Conservation (phyloP, 2,888 invertebrate genomes). For the Noctua pronuba region DNA sequence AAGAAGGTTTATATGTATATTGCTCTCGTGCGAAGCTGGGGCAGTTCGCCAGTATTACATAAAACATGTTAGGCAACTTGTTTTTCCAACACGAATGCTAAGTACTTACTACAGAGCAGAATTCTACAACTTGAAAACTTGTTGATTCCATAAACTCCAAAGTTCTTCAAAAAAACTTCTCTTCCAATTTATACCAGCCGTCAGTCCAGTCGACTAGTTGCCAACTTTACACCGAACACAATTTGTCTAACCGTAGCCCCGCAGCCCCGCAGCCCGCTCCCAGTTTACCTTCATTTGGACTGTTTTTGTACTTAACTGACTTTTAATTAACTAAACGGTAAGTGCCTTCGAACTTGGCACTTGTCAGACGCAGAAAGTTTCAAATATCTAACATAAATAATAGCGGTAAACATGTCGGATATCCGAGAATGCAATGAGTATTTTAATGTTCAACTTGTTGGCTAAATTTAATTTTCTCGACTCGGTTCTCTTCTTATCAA, state of each 20-base stretch:
- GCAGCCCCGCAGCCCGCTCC: conserved; percentile 1
- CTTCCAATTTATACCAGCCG: conserved; percentile 33
- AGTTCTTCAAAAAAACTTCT: conserved; percentile 22
- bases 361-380: conserved; percentile 60
- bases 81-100: neutral
- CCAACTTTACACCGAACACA: conserved; percentile 53
- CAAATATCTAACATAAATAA: conserved; percentile 51
- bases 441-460: conserved; percentile 24
- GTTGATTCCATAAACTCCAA: conserved; percentile 33
- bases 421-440: conserved; percentile 39
- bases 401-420: conserved; percentile 49
- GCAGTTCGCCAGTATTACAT: too few relatives aligned
- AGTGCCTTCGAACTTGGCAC: conserved; percentile 52
- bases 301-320: conserved; percentile 64
- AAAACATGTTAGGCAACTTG: neutral
- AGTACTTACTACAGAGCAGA: neutral
- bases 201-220: conserved; percentile 32
- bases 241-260: conserved; percentile 49
- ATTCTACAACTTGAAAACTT: conserved; percentile 29
- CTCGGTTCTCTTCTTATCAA: conserved; percentile 30
- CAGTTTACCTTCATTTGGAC: conserved; percentile 57
- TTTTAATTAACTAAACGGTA: conserved; percentile 63
- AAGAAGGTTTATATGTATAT: too few relatives aligned
- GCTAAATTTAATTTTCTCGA: conserved; percentile 38
- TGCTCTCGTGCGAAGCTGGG: too few relatives aligned